Base-by-base conservation (phyloP, 2,888 invertebrate genomes). In the Brachylomia viminalis region DNA sequence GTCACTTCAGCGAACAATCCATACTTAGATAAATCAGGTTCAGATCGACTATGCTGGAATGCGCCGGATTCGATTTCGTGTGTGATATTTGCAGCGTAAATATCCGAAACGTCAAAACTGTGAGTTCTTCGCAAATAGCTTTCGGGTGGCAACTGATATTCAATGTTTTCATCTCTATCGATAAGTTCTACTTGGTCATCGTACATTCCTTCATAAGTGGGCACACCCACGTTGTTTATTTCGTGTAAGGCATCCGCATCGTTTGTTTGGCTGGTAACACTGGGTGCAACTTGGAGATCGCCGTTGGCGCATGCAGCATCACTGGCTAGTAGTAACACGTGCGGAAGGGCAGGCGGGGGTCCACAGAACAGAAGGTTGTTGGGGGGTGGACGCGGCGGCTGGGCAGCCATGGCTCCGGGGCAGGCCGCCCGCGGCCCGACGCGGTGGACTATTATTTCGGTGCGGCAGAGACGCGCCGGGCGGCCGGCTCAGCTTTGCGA, bases 201-300 rank as follows among this genome's bases (percentile, higher is more conserved):
- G 88, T 90, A 92, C 75, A 90, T 85, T 87, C 85, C 91, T 90
- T 93, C 93, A 88, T 90, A 94, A 76, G 92, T 93, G 77, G 96
- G 96, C 89, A 96, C 94, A 91, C 96, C 96, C 91, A 96, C 95
- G 91, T 95, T 96, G 93, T 96, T 96, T 94, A 96, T 96, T 92
- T 96, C 93, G 83, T 92, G 91, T 90, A 96, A 92, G 86, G 92
- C 91, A 92, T 92, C 89, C 82, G 91, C 91, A 92, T 93, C 91
- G 90, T 92, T 92, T 92, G 92, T 92, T 92, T 93, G 92, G 88
- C 86, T 91, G 90, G 87, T 89, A 89, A 86, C 86, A 85, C 91
- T 90, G 79, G 90, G 84, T 77, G 90, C 87, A 84, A 88, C 86
- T 88, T 88, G 84, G 77, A 87, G 84, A 81, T 89, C 87, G 84